Percentiles rank a stretch among this genome's conserved stretches.
Conservation (phyloP, 2,113 vertebrate species). For the Rhinopomastus cyanomelas region DNA sequence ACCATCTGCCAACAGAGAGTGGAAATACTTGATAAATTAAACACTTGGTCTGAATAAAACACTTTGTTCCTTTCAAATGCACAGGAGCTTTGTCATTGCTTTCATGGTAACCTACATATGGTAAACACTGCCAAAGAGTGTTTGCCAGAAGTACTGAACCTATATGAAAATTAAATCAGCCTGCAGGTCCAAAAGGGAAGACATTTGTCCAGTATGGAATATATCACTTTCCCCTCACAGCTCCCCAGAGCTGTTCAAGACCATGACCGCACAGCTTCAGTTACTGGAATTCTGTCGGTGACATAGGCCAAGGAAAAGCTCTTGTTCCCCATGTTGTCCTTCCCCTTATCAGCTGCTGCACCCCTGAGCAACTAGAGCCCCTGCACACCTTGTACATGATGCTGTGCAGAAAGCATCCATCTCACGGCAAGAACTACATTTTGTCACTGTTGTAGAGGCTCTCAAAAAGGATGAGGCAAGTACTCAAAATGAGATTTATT, state of each 20-base stretch:
- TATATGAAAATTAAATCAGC: background rate
- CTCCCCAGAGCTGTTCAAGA: background rate
- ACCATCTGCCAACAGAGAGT: constrained; percentile 38
- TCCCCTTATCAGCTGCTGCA: background rate
- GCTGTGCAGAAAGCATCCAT: background rate
- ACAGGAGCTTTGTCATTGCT: background rate
- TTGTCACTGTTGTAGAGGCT: background rate
- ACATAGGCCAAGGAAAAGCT: background rate
- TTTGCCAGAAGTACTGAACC: background rate
- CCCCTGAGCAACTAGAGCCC: background rate
- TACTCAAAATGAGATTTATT: background rate
- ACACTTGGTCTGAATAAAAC: background rate
- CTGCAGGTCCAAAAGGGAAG: background rate
- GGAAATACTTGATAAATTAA: background rate
- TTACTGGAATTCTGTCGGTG: background rate
- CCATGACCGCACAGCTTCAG: background rate
- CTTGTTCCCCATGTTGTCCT: rapidly evolving
- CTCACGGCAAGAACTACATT: background rate
- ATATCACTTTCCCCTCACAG: background rate
- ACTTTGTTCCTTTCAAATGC: background rate
- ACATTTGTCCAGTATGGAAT: background rate
- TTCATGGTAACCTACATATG: background rate
- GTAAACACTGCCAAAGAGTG: background rate
- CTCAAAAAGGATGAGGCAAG: background rate
- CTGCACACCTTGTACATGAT: background rate